A percentile compares a stretch with the other conserved stretches of the same genome.
These are phyloP conservation scores for Campylomormyrus tamandua DNA, from an alignment of 2,113 vertebrate genomes.

Conservation along the genomic window DNA sequence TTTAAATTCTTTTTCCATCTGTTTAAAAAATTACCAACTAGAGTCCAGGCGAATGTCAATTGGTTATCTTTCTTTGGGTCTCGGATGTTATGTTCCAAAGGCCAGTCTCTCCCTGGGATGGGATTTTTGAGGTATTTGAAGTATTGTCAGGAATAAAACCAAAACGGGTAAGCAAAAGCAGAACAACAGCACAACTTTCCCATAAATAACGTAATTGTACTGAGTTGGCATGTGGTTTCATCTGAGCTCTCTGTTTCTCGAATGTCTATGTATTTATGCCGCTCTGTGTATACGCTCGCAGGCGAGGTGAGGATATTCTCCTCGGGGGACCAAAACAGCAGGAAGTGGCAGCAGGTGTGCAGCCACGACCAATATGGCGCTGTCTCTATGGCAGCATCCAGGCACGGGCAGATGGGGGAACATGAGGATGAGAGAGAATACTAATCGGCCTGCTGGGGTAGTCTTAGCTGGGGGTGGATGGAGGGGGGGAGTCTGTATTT, in stretches of 20 bases:
- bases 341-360: neutral
- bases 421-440: slow-evolving; percentile 6
- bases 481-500: neutral
- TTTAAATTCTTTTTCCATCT: neutral
- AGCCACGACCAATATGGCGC: neutral
- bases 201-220: neutral
- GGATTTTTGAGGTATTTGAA: neutral
- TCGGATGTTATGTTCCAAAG: neutral
- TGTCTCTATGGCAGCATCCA: neutral
- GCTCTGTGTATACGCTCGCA: neutral
- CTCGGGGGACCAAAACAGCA: neutral
- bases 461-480: neutral
- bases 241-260: neutral
- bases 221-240: neutral
- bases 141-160: neutral
- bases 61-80: neutral
- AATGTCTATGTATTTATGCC: too few relatives aligned
- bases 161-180: neutral
- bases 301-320: neutral
- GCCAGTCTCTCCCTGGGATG: neutral
- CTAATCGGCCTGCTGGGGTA: neutral
- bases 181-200: neutral
- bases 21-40: neutral
- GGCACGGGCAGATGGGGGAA: neutral
- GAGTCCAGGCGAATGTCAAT: neutral